A percentile compares a stretch with the other conserved stretches of the same genome.
Conservation (phyloP, 2,797 vertebrate genomes). For the Pachyuromys duprasi region DNA sequence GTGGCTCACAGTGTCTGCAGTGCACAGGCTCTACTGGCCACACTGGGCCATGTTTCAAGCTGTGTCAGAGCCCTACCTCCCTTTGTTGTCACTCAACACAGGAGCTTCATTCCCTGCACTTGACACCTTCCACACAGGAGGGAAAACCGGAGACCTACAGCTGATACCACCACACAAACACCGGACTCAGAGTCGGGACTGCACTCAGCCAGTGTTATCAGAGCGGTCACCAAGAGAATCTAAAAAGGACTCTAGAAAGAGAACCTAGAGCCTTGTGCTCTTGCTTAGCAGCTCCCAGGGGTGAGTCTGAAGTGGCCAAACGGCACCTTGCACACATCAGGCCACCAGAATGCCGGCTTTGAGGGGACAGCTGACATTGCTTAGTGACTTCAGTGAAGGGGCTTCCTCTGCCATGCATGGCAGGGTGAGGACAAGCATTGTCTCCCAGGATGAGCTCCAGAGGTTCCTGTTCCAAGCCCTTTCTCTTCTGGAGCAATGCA, state of each 20-base stretch:
- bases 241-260: background rate
- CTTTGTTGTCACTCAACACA: background rate
- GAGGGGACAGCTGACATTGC: background rate
- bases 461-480: background rate
- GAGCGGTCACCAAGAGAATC: background rate
- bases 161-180: background rate
- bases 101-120: background rate
- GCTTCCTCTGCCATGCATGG: background rate
- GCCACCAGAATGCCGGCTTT: background rate
- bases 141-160: background rate
- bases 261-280: background rate
- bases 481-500: background rate
- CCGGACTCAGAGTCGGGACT: too few species aligned
- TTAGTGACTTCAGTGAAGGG: background rate
- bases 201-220: background rate
- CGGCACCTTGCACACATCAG: background rate
- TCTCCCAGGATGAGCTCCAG: background rate
- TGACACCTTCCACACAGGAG: background rate
- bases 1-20: slow-evolving; percentile 89
- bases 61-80: slow-evolving; percentile 80
- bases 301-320: background rate
- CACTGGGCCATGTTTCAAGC: slow-evolving; percentile 87
- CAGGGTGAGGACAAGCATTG: background rate
- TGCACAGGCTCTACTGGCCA: slow-evolving; percentile 89
- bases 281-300: background rate